Evolutionary conservation across 2,113 vertebrate genomes (phyloP), one percentile per base, ranked within the genome.

Genomic region (Bubo blakistoni): DNA sequence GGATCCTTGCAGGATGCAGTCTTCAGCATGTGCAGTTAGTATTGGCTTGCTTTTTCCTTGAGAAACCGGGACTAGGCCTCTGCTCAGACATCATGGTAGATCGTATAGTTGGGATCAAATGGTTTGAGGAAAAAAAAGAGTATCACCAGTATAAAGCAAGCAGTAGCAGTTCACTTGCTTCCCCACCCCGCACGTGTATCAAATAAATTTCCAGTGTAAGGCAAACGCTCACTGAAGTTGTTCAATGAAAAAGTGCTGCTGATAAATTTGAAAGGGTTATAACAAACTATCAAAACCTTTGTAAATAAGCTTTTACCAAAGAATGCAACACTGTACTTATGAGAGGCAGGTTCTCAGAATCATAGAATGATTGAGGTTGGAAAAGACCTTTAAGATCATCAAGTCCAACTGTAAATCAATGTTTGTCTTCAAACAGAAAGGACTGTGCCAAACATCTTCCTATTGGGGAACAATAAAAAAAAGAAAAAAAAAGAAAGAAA

Each of bases 341-440:
- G 11, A 30, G 10, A 91, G 34, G 20, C 12, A 77, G 30, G 69
- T 54, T 81, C 46, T 61, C 69, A 18, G 38, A 86, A 58, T 18
- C 55, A 40, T 7, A n/a, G 49, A 54, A 86, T 61, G 24, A 9
- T 29, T 81, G 40, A n/a, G 19, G 16, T 54, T 78, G 57, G 22
- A 58, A 79, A 66, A 66, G 44, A 79, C 58, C 32, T 51, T 65
- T 80, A 44, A 36, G 70, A 49, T 49, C 47, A 77, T 12, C 1
- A 2, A 65, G 36, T 46, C 34, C 38, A 36, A 57, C 14, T 0
- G 2, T 40, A 61, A 81, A 61, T 4, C 11, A 73, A 26, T 0
- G 0, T 62, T 54, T 47, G 15, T 25, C 49, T 54, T 38, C 22
- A 46, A 86, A 44, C 27, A 61, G 22, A 40, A 62, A n/a, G 6